These are phyloP conservation scores for Epirrita christyi DNA, from an alignment of 2,888 invertebrate species.

Conservation along the genomic window DNA sequence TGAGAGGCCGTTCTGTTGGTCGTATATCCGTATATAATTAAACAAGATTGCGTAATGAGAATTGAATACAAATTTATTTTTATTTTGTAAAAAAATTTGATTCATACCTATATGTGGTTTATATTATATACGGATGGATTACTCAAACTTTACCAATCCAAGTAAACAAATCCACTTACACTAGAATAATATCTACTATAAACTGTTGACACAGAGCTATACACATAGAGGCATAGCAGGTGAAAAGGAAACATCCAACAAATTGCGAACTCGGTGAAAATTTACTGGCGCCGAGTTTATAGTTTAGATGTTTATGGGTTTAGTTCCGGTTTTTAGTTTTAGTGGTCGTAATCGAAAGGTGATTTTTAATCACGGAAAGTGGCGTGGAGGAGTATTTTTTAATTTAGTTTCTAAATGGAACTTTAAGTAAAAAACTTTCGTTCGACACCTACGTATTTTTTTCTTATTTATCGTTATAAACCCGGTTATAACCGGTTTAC, in stretches of 20 bases:
- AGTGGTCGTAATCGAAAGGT: conserved; percentile 24
- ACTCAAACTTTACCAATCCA: too few relatives aligned
- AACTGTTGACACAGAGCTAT: neutral
- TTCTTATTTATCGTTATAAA: neutral
- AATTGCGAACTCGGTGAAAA: conserved; percentile 33
- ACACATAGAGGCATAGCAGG: conserved; percentile 23
- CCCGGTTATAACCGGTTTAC: too few relatives aligned
- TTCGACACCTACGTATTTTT: neutral
- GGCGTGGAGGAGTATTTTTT: neutral
- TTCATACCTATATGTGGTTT: too few relatives aligned
- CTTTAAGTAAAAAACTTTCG: neutral
- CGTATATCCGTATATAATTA: conserved; percentile 5
- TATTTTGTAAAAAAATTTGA: too few relatives aligned
- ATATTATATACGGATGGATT: too few relatives aligned
- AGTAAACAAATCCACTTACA: too few relatives aligned
- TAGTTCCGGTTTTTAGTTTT: conserved; percentile 32
- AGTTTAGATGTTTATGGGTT: conserved; percentile 25
- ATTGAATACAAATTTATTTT: too few relatives aligned
- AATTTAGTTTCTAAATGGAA: conserved; percentile 1
- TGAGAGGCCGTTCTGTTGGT: conserved; percentile 3
- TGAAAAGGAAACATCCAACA: conserved; percentile 22
- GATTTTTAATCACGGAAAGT: conserved; percentile 21
- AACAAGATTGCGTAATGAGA: too few relatives aligned
- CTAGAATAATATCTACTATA: too few relatives aligned
- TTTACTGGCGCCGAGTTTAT: conserved; percentile 29